phyloP scores from a whole-genome alignment of 2,888 invertebrate species.

The Oxytorus armatus region DNA sequence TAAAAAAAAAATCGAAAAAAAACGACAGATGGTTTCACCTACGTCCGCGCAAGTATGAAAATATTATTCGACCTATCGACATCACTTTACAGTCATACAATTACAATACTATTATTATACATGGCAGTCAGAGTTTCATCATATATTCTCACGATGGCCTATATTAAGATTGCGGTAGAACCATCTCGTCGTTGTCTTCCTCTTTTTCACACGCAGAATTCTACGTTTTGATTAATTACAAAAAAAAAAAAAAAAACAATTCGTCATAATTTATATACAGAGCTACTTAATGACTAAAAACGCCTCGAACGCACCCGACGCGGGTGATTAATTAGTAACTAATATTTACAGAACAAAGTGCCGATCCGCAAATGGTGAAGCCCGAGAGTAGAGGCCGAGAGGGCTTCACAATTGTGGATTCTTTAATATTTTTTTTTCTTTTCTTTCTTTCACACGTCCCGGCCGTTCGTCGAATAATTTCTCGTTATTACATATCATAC shows the following conservation, averaged over 20 bases:
- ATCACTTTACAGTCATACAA: slow-evolving; percentile 54
- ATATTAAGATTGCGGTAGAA: slow-evolving; percentile 50
- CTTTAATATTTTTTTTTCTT: neutral
- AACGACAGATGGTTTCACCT: slow-evolving; percentile 58
- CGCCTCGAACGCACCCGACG: slow-evolving; percentile 61
- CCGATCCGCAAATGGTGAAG: slow-evolving; percentile 3
- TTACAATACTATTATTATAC: slow-evolving; percentile 66
- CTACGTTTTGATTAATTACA: slow-evolving; percentile 73
- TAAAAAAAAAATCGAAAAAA: no score
- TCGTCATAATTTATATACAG: slow-evolving; percentile 74
- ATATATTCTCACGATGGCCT: slow-evolving; percentile 44
- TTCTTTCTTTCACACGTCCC: neutral
- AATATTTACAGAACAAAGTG: slow-evolving; percentile 66
- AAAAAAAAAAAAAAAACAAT: slow-evolving; percentile 55
- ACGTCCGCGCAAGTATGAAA: slow-evolving; percentile 1
- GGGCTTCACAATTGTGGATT: slow-evolving; percentile 1
- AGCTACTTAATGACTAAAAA: slow-evolving; percentile 73
- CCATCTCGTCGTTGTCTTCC: slow-evolving; percentile 51
- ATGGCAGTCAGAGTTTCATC: slow-evolving; percentile 62
- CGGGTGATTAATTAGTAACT: slow-evolving; percentile 60
- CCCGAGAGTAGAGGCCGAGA: neutral
- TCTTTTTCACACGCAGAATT: slow-evolving; percentile 42
- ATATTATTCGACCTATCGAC: slow-evolving; percentile 33
- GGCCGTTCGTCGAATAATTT: slow-evolving; percentile 21
- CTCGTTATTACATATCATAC: slow-evolving; percentile 36